Evolutionary conservation across 2,113 vertebrate genomes (phyloP), one percentile per base, ranked within the genome.

Genomic region (Nansenia antarctica): DNA sequence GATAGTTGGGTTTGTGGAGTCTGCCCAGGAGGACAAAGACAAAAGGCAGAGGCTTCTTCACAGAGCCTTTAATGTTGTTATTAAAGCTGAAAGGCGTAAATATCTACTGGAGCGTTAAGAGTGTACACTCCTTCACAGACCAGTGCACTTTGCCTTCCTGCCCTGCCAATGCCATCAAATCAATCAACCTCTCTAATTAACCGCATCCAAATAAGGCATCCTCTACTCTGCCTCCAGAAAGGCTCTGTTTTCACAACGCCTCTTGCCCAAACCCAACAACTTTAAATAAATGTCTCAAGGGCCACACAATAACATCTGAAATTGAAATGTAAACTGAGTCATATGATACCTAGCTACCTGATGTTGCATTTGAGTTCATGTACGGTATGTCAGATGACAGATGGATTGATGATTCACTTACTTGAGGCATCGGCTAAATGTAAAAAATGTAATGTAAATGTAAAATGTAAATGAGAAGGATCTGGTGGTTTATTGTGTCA

Each of bases 121-220:
- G n/a, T 57, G 67, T 81, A 75, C 74, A 76, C 82, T 89, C 86
- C 84, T 90, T 91, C 87, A 89, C 87, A 83, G 86, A 78, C 83
- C 75, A 70, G 35, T 85, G 89, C 86, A 80, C 81, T 86, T 62
- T 57, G 74, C 80, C 62, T 69, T 79, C 69, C 79, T 71, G 63
- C 75, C 82, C 76, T 35, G 62, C 77, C 54, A 72, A 78, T 79
- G 80, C 82, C 86, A 87, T 91, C 85, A 86, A 90, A 92, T 89
- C 87, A 86, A 89, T 91, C 90, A 88, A 79, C 83, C 81, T 74
- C 76, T 77, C 86, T 89, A 87, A 91, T 90, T 92, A 90, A 87
- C 89, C 78, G 81, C 85, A 84, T 85, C 89, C 83, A 89, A 92
- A 91, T 88, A 78, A 87, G 76, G 77, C 79, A 45, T 65, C 57